Base-by-base conservation (phyloP, 2,797 vertebrate species). In the Spondyliosoma cantharus region DNA sequence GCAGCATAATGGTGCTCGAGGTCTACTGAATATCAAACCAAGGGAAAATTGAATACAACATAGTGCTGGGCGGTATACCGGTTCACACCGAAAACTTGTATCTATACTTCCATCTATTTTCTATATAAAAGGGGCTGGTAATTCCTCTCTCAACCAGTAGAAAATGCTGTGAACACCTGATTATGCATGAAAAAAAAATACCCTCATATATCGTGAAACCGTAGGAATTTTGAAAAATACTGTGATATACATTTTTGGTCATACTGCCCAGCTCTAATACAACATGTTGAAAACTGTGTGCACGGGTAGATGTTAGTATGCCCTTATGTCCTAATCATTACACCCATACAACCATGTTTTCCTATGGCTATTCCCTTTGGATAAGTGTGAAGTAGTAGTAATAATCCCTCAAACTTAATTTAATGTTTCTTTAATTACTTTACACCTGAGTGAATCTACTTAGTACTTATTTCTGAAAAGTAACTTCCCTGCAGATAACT, bases 21-120 rank as follows among this genome's bases (percentile, higher is more conserved):
- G 72, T 72, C 42, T 42, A 1, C 1, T 45, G 68, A 82, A 80
- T 71, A 83, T 80, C 16, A 85, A 73, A 68, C n/a, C 9, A 20
- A n/a, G 7, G 20, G 27, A 43, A 43, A 16, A n/a, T 32, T 63
- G 46, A 25, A 53, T 11, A 17, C 52, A 43, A 57, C 27, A 57
- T 25, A n/a, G n/a, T n/a, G n/a, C n/a, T n/a, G n/a, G n/a, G n/a
- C n/a, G n/a, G n/a, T n/a, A n/a, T n/a, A n/a, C n/a, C n/a, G n/a
- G n/a, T n/a, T n/a, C n/a, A n/a, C n/a, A n/a, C n/a, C n/a, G n/a
- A n/a, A n/a, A n/a, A n/a, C n/a, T n/a, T n/a, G n/a, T n/a, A n/a
- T n/a, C n/a, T n/a, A n/a, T n/a, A n/a, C n/a, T n/a, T n/a, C n/a
- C n/a, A n/a, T n/a, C n/a, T n/a, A n/a, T n/a, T n/a, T n/a, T n/a